Evolutionary conservation across 2,888 invertebrate species (phyloP), one percentile per base, ranked within the genome.

Genomic region (Microlaimidae sp.): DNA sequence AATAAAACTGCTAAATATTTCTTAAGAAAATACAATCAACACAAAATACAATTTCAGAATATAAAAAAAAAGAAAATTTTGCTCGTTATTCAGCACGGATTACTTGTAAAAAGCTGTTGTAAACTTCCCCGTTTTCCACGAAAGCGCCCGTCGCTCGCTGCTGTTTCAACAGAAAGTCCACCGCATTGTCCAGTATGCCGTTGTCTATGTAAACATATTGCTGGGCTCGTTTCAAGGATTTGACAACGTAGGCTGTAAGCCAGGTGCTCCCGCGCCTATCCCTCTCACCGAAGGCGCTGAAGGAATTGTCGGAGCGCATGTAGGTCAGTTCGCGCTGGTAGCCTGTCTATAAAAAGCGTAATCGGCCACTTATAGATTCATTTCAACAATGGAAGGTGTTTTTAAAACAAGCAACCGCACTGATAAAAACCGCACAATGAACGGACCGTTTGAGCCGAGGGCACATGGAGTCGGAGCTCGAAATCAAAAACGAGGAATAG

Each of bases 311-410:
- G 0, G 75, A 69, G 58, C 83, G 81, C 55, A 82, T 59, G 72
- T 84, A 95, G 1, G 83, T 85, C 67, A 95, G 77, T 66, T 95
- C 81, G 56, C 86, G 79, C 68, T 95, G 93, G 71, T 90, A 93
- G 2, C 89, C 89, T 21, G 80, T 76, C 61, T 89, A n/a, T n/a
- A n/a, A n/a, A n/a, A n/a, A n/a, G n/a, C n/a, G n/a, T n/a, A n/a
- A n/a, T n/a, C n/a, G n/a, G n/a, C n/a, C n/a, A n/a, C n/a, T n/a
- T n/a, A n/a, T n/a, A n/a, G n/a, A n/a, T n/a, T n/a, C n/a, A n/a
- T n/a, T n/a, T n/a, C n/a, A n/a, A n/a, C n/a, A n/a, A n/a, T n/a
- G n/a, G n/a, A n/a, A n/a, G n/a, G n/a, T n/a, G n/a, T n/a, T n/a
- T n/a, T n/a, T n/a, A n/a, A n/a, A n/a, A n/a, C n/a, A n/a, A n/a